Conservation (phyloP, 92 coral and sea anemone genomes). For the Isaurus tuberculatus region DNA sequence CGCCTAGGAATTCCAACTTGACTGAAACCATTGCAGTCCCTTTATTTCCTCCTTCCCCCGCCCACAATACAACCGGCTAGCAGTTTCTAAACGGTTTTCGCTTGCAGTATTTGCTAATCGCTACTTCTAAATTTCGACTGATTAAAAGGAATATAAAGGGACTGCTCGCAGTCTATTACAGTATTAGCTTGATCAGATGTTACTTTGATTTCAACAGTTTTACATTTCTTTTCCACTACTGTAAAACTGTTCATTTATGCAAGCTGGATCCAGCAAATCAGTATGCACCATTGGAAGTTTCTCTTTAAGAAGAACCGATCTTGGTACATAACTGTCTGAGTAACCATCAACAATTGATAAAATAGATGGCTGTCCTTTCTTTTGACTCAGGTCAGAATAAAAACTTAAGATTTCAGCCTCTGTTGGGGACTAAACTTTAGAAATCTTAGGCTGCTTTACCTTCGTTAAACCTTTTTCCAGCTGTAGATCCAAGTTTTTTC, state of each 20-base stretch:
- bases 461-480: background rate
- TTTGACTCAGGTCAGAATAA: conserved; percentile 23
- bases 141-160: too few species aligned
- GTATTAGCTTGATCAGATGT: background rate
- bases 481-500: conserved; percentile 30
- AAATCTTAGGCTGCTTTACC: background rate
- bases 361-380: conserved; percentile 22
- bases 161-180: too few species aligned
- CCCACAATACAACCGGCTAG: too few species aligned
- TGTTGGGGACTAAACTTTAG: background rate
- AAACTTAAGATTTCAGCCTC: conserved; percentile 9
- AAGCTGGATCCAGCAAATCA: background rate
- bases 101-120: too few species aligned
- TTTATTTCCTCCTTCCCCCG: too few species aligned
- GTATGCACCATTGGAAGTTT: background rate
- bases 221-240: background rate
- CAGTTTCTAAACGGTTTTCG: too few species aligned
- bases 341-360: conserved; percentile 26
- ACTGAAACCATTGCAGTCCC: too few species aligned
- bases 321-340: conserved; percentile 24
- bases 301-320: background rate
- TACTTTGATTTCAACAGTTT: background rate
- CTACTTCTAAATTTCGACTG: too few species aligned
- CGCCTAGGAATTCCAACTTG: too few species aligned
- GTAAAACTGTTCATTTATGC: background rate